These are phyloP conservation scores for Poeciliopsis infans DNA, from an alignment of 2,797 vertebrate species.

Conservation along the genomic window DNA sequence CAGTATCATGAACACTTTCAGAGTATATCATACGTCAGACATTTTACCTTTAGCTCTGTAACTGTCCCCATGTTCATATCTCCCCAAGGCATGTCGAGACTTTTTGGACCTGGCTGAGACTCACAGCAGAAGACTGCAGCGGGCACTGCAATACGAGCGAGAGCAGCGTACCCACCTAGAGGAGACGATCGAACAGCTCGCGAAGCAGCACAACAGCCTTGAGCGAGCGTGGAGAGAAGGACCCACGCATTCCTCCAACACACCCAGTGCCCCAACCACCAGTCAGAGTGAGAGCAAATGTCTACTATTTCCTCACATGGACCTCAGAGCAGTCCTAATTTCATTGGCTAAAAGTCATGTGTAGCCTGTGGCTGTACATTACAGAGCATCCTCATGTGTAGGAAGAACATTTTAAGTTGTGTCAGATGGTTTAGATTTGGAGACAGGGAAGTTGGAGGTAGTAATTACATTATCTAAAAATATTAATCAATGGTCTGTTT, in stretches of 20 bases:
- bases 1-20: constrained; percentile 6
- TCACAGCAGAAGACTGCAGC: constrained; percentile 96
- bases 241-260: constrained; percentile 79
- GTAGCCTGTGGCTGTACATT: constrained; percentile 25
- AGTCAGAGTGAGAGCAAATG: constrained; percentile 82
- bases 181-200: constrained; percentile 97
- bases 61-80: background rate
- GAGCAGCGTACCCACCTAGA: constrained; percentile 94
- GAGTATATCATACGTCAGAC: background rate
- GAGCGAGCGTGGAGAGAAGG: constrained; percentile 93
- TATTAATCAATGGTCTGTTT: background rate
- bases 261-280: constrained; percentile 72
- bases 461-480: constrained; percentile 10
- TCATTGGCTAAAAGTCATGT: constrained; percentile 24
- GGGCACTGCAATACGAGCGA: constrained; percentile 95
- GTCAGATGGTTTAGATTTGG: constrained; percentile 41
- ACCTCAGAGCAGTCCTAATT: constrained; percentile 5
- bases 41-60: background rate
- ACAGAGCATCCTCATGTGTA: constrained; percentile 17
- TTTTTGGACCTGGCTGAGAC: constrained; percentile 94
- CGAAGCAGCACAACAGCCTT: constrained; percentile 98
- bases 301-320: constrained; percentile 3
- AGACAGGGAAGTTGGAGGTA: constrained; percentile 18
- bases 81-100: constrained; percentile 92
- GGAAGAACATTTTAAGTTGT: constrained; percentile 8